These are phyloP conservation scores for Temnothorax curvispinosus DNA, from an alignment of 1,140 invertebrate genomes.

Conservation along the genomic window DNA sequence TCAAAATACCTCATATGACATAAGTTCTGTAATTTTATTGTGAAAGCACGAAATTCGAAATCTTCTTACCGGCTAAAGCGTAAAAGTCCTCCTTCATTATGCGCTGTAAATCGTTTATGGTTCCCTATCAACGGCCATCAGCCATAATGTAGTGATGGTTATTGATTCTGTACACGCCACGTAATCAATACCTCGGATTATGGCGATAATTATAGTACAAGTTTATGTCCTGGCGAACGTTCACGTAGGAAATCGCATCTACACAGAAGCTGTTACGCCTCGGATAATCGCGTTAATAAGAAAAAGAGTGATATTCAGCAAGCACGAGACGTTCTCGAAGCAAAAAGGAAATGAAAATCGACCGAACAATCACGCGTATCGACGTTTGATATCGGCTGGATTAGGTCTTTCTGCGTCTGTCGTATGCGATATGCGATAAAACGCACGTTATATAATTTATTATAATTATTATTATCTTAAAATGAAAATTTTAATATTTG, in stretches of 20 bases:
- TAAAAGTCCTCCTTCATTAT: conserved; percentile 20
- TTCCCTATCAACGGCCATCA: conserved; percentile 43
- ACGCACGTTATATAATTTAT: neutral
- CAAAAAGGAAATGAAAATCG: conserved; percentile 32
- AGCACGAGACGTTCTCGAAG: neutral
- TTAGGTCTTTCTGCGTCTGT: neutral
- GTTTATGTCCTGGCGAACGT: conserved; percentile 44
- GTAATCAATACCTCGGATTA: conserved; percentile 50
- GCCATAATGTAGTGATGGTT: conserved; percentile 32
- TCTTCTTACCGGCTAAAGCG: neutral
- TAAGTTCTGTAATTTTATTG: neutral
- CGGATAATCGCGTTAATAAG: conserved; percentile 48
- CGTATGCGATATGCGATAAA: neutral
- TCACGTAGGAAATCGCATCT: conserved; percentile 54
- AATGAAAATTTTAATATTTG: neutral
- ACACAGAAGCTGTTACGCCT: conserved; percentile 34
- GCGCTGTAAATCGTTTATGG: conserved; percentile 33
- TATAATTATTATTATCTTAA: neutral
- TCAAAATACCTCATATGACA: neutral
- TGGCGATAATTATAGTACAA: conserved; percentile 56
- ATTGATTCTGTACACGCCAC: conserved; percentile 42
- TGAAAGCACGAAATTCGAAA: neutral
- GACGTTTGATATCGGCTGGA: neutral
- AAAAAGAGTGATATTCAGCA: conserved; percentile 24
- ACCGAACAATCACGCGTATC: neutral